Evolutionary conservation across 2,797 vertebrate genomes (phyloP), one percentile per base, ranked within the genome.

Genomic region (Fundulus diaphanus): DNA sequence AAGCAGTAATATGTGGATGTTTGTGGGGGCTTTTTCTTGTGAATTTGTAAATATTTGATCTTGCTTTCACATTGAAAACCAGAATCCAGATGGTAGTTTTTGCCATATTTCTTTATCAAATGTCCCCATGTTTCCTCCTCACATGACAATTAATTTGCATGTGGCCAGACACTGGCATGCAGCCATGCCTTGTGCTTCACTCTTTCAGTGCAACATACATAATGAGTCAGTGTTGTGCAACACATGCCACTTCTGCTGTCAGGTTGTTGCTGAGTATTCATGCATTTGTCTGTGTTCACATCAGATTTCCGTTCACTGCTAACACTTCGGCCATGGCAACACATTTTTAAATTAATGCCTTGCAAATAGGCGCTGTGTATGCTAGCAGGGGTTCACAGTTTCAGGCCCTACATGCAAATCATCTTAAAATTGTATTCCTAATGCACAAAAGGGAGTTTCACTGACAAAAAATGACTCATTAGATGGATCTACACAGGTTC

Each of bases 291-390:
- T 82, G 72, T 74, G 74, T 48, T 70, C 27, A 70, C 59, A 74
- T 87, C 79, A 93, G 95, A 89, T 94, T 85, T 94, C 94, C 93
- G 91, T 82, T 82, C 87, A 95, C 95, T 96, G 94, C 94, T 94
- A 96, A 94, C 93, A 96, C 94, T 83, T 95, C 84, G 88, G 88
- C 92, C 92, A 87, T 52, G 77, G 90, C 94, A 95, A 93, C 87
- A 94, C 94, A 95, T 97, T 97, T n/a, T 97, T 95, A 97, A 97
- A 98, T 97, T 94, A 97, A 96, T 96, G 96, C 95, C 96, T 95
- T 96, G 93, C 93, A 93, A 95, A 92, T 93, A 95, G 95, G 94
- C 95, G 90, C 91, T 94, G 90, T 92, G 92, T 91, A 84, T 89
- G 85, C 95, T 95, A 93, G 88, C 92, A 92, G 94, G 94, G 94